A percentile compares a stretch with the other conserved stretches of the same genome.
Evolutionary conservation across 2,113 vertebrate species (phyloP).

Genomic region (Cacatua alba): DNA sequence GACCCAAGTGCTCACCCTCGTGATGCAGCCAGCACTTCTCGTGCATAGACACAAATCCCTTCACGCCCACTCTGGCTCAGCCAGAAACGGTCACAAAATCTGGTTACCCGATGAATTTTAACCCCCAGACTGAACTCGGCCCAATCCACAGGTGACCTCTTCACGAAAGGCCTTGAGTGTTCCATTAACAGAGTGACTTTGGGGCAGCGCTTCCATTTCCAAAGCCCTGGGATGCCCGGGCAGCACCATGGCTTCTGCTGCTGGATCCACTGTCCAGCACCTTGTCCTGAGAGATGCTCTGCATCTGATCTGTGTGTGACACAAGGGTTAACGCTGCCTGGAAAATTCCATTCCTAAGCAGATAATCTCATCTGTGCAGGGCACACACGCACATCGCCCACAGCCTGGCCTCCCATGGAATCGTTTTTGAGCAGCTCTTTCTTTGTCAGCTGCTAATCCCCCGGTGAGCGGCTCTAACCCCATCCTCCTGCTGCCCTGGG

Average conservation of each 20-base stretch:
- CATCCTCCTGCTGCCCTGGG: not conserved
- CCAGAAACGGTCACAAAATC: not conserved
- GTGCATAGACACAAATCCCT: constrained; percentile 2
- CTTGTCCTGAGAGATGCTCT: accelerated
- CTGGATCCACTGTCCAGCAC: not conserved
- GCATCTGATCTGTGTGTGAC: not conserved
- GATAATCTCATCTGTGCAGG: constrained; percentile 63
- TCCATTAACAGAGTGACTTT: not conserved
- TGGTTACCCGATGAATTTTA: not conserved
- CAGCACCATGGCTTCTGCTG: not conserved
- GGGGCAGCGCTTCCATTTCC: not conserved
- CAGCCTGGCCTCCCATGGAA: constrained; percentile 32
- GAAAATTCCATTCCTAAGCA: constrained; percentile 64
- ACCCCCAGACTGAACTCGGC: not conserved
- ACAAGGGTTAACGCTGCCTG: constrained; percentile 50
- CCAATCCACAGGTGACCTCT: not conserved
- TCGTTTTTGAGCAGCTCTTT: constrained; percentile 48
- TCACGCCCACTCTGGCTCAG: constrained; percentile 19
- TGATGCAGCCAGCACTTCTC: accelerated
- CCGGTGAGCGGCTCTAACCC: constrained; percentile 13
- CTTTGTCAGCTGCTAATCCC: constrained; percentile 40
- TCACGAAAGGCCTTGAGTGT: accelerated
- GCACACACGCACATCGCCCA: not conserved
- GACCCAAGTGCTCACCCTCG: not conserved
- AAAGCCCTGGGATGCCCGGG: accelerated